These are phyloP conservation scores for Anagyrus pseudococci DNA, from an alignment of 2,888 invertebrate genomes.

Conservation along the genomic window DNA sequence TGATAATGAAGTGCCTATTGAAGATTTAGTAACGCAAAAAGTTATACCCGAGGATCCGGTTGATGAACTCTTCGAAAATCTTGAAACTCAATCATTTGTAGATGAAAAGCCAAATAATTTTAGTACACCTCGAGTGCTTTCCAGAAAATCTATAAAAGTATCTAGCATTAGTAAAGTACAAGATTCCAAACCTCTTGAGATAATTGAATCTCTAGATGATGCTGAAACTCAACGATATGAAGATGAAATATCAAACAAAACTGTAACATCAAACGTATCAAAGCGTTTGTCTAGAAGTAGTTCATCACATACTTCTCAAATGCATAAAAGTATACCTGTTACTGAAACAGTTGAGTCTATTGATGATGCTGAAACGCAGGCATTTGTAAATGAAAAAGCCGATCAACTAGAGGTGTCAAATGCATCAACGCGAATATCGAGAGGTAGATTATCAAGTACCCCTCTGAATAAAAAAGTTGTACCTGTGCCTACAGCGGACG, in stretches of 20 bases:
- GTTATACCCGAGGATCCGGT: neutral
- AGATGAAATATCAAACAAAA: neutral
- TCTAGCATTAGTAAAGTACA: no score
- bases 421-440: neutral
- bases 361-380: constrained; percentile 35
- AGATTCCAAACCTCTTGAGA: no score
- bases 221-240: neutral
- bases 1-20: neutral
- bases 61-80: constrained; percentile 13
- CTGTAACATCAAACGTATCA: neutral
- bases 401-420: no score
- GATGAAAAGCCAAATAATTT: neutral
- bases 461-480: neutral
- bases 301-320: neutral
- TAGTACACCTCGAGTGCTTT: neutral
- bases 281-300: neutral
- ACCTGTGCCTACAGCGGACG: neutral
- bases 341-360: constrained; percentile 18
- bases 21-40: constrained; percentile 23
- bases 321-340: neutral
- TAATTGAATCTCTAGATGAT: neutral
- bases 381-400: neutral
- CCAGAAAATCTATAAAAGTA: neutral
- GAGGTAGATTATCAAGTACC: neutral
- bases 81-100: constrained; percentile 32